Percentiles rank a stretch among this genome's conserved stretches.
Evolutionary conservation across 2,888 invertebrate genomes (phyloP).

Genomic region (Trimorus sp.): DNA sequence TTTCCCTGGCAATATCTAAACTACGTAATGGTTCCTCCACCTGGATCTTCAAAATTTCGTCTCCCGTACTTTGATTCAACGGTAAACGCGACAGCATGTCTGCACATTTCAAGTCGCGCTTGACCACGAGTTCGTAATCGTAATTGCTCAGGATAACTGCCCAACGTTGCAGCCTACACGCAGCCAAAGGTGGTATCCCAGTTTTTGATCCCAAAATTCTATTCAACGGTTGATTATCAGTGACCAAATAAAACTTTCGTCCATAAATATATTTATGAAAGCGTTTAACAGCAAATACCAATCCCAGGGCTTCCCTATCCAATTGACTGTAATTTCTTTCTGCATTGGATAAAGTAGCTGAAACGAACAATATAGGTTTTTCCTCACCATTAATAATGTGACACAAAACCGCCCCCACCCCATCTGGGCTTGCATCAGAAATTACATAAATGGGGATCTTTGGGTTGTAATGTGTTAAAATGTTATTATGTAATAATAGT

Average conservation of each 20-base stretch:
- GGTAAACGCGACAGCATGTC: conserved; percentile 53
- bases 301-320: conserved; percentile 68
- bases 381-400: conserved; percentile 63
- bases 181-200: conserved; percentile 26
- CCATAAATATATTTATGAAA: conserved; percentile 70
- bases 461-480: conserved; percentile 67
- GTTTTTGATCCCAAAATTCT: conserved; percentile 65
- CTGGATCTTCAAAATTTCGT: conserved; percentile 13
- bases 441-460: conserved; percentile 52
- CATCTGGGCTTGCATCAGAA: conserved; percentile 77
- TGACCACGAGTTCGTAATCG: conserved; percentile 43
- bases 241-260: conserved; percentile 59
- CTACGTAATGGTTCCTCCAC: conserved; percentile 16
- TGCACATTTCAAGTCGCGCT: conserved; percentile 35
- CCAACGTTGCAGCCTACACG: conserved; percentile 66
- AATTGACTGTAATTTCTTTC: conserved; percentile 69
- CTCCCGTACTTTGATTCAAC: conserved; percentile 1
- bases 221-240: conserved; percentile 63
- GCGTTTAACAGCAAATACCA: conserved; percentile 69
- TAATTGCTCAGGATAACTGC: conserved; percentile 64
- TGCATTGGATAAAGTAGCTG: conserved; percentile 56
- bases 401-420: conserved; percentile 72
- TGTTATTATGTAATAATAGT: conserved; percentile 65
- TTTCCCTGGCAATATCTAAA: conserved; percentile 37
- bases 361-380: conserved; percentile 68